Conservation (phyloP, 2,797 vertebrate genomes). For the Helostoma temminkii region DNA sequence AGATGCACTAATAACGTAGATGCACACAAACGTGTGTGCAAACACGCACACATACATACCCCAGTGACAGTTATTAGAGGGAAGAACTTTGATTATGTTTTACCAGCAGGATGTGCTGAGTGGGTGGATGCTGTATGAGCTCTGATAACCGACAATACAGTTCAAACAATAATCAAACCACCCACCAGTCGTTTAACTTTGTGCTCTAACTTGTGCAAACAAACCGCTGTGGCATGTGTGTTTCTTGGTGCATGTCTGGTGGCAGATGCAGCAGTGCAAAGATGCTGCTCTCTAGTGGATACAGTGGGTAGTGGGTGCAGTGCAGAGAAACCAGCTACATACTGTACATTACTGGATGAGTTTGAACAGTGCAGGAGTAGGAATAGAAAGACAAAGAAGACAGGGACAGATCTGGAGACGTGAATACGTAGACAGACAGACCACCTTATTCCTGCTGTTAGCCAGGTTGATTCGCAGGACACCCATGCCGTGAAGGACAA, state of each 20-base stretch:
- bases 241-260: background rate
- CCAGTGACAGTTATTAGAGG: constrained; percentile 51
- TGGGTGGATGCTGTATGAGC: constrained; percentile 44
- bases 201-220: constrained; percentile 14
- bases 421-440: background rate
- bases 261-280: constrained; percentile 5
- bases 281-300: constrained; percentile 68
- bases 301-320: background rate
- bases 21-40: background rate
- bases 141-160: constrained; percentile 46
- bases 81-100: constrained; percentile 53
- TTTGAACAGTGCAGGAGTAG: background rate
- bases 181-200: constrained; percentile 30
- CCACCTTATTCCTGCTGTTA: constrained; percentile 84
- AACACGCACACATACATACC: constrained; percentile 29
- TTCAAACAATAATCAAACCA: constrained; percentile 55
- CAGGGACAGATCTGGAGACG: background rate
- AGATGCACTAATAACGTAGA: constrained; percentile 14
- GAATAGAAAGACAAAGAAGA: background rate
- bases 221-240: constrained; percentile 6
- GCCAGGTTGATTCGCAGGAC: constrained; percentile 84
- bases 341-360: background rate
- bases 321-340: constrained; percentile 17
- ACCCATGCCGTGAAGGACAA: constrained; percentile 87
- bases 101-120: constrained; percentile 49